A percentile compares a stretch with the other conserved stretches of the same genome.
Conservation (phyloP, 2,888 invertebrate species). For the Aspidiotus rigidus region DNA sequence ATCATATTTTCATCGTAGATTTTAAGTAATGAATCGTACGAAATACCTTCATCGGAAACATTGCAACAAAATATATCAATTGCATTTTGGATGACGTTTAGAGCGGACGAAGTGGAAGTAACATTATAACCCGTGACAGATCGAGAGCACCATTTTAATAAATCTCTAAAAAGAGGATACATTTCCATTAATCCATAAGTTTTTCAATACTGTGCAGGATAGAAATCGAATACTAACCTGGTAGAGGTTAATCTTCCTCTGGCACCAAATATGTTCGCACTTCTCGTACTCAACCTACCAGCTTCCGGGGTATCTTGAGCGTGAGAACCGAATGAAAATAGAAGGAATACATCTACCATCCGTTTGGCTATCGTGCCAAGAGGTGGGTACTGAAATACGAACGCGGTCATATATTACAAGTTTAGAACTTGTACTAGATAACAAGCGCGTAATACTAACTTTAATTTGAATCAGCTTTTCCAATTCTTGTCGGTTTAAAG, state of each 20-base stretch:
- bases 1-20: not conserved
- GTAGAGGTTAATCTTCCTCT: constrained; percentile 61
- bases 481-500: constrained; percentile 65
- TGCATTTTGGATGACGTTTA: constrained; percentile 75
- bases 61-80: constrained; percentile 84
- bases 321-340: constrained; percentile 58
- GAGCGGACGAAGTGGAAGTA: constrained; percentile 56
- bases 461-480: constrained; percentile 56
- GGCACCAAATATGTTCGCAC: constrained; percentile 44
- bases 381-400: constrained; percentile 51
- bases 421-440: not conserved
- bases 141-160: constrained; percentile 83
- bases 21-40: not conserved
- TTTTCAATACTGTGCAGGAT: not conserved
- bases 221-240: constrained; percentile 34
- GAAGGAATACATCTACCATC: constrained; percentile 73
- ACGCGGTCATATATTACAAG: not conserved
- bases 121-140: constrained; percentile 64
- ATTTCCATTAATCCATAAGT: not conserved
- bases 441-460: constrained; percentile 36
- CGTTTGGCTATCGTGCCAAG: constrained; percentile 62
- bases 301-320: not conserved
- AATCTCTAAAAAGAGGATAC: constrained; percentile 53
- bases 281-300: constrained; percentile 16
- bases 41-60: constrained; percentile 48